phyloP scores from a whole-genome alignment of 2,113 vertebrate species.

The Danionella cerebrum region DNA sequence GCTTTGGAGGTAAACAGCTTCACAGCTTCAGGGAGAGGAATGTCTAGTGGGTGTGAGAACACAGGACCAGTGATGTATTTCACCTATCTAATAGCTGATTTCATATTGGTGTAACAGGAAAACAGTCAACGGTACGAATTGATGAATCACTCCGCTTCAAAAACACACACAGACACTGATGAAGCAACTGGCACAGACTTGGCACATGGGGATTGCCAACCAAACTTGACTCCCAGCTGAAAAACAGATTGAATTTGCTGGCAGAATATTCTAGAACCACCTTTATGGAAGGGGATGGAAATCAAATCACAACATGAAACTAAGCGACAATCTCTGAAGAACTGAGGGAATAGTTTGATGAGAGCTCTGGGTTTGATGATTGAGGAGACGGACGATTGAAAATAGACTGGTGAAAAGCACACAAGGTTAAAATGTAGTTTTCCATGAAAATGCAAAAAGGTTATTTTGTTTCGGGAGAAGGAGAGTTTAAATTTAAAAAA shows the following conservation, averaged over 20 bases:
- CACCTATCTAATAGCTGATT: background rate
- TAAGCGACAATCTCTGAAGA: background rate
- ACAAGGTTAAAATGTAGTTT: too few species aligned
- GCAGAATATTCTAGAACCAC: background rate
- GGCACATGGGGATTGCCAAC: background rate
- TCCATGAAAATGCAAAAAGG: background rate
- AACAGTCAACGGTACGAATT: background rate
- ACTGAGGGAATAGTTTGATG: background rate
- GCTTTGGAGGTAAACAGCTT: background rate
- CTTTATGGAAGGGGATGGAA: conserved; percentile 12
- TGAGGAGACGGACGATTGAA: background rate
- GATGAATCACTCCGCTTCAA: conserved; percentile 25
- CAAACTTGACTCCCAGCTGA: background rate
- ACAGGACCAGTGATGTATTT: background rate
- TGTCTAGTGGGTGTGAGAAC: background rate
- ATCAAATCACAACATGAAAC: background rate
- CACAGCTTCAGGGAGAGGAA: conserved; percentile 2
- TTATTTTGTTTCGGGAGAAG: too few species aligned
- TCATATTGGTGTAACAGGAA: conserved; percentile 1
- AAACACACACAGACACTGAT: background rate
- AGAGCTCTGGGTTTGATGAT: background rate
- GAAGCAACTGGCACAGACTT: conserved; percentile 16
- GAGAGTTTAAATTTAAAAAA: too few species aligned
- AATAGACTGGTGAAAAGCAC: background rate
- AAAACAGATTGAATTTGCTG: conserved; percentile 1